Base-by-base conservation (phyloP, 2,888 invertebrate species). In the Pelosia muscerda region DNA sequence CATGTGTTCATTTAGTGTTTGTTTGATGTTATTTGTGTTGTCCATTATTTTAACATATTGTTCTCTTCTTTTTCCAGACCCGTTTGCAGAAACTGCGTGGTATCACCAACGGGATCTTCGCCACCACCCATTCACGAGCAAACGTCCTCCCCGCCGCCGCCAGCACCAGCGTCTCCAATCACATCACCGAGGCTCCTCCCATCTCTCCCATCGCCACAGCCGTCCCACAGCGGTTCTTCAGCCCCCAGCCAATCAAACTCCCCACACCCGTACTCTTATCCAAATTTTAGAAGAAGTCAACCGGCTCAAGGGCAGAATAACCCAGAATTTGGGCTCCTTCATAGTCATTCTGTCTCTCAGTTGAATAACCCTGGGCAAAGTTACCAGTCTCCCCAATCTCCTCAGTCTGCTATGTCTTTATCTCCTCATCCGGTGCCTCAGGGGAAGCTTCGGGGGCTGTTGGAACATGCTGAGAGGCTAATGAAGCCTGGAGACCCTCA, bases 51-150 rank as follows among this genome's bases (percentile, higher is more conserved):
- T 49, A 49, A 49, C 49, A 0, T 49, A n/a, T n/a, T 49, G 0
- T n/a, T 49, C n/a, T 49, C 9, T n/a, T 49, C 8, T n/a, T 49
- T 4, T 92, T 89, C 81, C 96, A 97, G 97, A 88, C 97, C 97
- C 82, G 97, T 97, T 87, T 97, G 97, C 95, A 96, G 97, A 73
- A 97, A 97, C 95, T 97, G 97, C 95, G 97, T 97, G 91, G 94
- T 95, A 42, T 94, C 95, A 58, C 95, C 94, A 66, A 95, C 95
- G 31, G 88, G 94, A 0, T 93, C 94, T 8, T 92, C 94, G 1
- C 92, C 94, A 0, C 94, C 93, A 4, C 94, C 92, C 2, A 88
- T 91, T 2, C 91, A 91, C 81, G 91, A 92, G 82, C 88, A 86
- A 69, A 84, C 89, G 4, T 84, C 89, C 64, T 92, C 90, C 49